These are phyloP conservation scores for Tachina fera DNA, from an alignment of 2,888 invertebrate genomes.

Conservation along the genomic window DNA sequence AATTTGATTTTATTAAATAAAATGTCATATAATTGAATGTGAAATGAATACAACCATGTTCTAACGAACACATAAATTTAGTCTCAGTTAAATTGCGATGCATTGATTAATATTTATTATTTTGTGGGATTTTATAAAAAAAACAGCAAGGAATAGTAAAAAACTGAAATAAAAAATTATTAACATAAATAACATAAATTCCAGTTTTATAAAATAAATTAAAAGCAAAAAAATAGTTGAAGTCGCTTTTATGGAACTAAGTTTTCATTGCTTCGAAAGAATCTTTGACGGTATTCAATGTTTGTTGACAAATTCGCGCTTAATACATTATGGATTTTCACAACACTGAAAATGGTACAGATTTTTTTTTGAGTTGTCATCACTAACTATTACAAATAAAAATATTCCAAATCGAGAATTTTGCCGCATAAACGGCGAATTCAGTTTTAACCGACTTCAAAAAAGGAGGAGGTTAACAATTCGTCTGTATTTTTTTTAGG, in stretches of 20 bases:
- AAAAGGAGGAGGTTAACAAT: too few relatives aligned
- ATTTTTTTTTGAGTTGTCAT: too few relatives aligned
- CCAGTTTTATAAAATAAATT: neutral
- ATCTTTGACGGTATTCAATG: neutral
- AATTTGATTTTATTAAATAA: slow-evolving; percentile 37
- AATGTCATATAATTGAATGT: slow-evolving; percentile 26
- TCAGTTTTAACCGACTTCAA: too few relatives aligned
- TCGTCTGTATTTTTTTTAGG: too few relatives aligned
- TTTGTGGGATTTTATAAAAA: neutral
- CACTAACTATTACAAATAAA: too few relatives aligned
- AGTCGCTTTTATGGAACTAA: neutral
- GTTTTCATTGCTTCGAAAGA: neutral
- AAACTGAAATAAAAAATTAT: neutral
- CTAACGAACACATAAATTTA: slow-evolving; percentile 35
- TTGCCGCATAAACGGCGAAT: too few relatives aligned
- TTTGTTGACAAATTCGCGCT: neutral
- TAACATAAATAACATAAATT: neutral
- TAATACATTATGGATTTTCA: too few relatives aligned
- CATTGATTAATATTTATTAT: neutral
- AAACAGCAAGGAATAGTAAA: neutral
- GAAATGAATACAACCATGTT: slow-evolving; percentile 20
- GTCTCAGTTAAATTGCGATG: slow-evolving; percentile 7
- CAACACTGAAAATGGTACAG: too few relatives aligned
- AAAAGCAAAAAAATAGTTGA: too few relatives aligned
- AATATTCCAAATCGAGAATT: too few relatives aligned